Percentiles rank a stretch among this genome's conserved stretches.
These are phyloP conservation scores for Furcifer pardalis DNA, from an alignment of 2,797 vertebrate species.

Conservation along the genomic window DNA sequence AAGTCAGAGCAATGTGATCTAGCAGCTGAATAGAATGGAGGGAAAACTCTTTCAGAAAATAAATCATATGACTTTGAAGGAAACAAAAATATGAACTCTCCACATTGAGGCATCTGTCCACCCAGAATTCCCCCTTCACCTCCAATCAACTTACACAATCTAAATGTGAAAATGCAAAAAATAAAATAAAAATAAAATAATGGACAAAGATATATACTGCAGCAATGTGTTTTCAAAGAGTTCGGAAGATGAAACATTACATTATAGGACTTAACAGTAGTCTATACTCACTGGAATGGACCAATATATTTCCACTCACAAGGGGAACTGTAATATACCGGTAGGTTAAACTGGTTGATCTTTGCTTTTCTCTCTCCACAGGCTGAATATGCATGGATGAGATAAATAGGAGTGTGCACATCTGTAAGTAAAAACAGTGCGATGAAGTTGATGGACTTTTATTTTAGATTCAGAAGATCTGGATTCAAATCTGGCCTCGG, in stretches of 20 bases:
- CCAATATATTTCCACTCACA: neutral
- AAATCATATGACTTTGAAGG: slow-evolving; percentile 36
- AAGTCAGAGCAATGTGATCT: slow-evolving; percentile 57
- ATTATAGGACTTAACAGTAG: neutral
- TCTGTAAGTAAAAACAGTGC: too few species aligned
- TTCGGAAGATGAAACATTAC: neutral
- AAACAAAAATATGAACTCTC: neutral
- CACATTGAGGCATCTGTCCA: neutral
- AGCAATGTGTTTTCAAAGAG: neutral
- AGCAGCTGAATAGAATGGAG: slow-evolving; percentile 32
- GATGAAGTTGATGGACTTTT: too few species aligned
- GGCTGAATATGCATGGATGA: neutral
- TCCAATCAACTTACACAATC: neutral
- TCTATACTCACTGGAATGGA: neutral
- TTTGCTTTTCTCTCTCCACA: neutral
- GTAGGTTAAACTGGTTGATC: neutral
- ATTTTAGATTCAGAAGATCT: too few species aligned
- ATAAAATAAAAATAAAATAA: neutral
- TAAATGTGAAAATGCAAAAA: neutral
- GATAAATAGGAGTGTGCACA: neutral
- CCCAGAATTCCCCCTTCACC: too few species aligned
- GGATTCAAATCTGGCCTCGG: too few species aligned
- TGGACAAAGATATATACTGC: neutral
- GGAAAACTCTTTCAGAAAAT: slow-evolving; percentile 27
- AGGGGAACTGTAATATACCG: neutral